Percentiles rank a stretch among this genome's conserved stretches.
Evolutionary conservation across 2,888 invertebrate genomes (phyloP).

Genomic region (Diaprepes abbreviatus): DNA sequence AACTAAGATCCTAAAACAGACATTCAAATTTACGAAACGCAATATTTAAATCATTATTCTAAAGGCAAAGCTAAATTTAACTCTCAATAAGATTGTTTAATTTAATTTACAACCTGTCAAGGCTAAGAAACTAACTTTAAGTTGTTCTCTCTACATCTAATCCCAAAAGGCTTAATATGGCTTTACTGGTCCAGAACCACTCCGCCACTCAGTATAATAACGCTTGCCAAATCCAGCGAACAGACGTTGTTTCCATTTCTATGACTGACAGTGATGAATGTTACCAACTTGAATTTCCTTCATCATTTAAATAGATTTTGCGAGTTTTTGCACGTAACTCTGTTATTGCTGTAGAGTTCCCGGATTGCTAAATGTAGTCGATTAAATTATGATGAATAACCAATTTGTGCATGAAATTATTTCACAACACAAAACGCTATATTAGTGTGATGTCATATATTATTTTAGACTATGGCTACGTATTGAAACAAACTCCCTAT

Average conservation of each 20-base stretch:
- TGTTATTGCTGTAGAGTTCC: not conserved
- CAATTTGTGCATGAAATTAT: too few species aligned
- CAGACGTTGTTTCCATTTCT: conserved; percentile 22
- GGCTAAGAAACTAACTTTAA: not conserved
- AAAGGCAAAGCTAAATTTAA: too few species aligned
- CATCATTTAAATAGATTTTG: conserved; percentile 9
- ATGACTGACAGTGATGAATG: conserved; percentile 16
- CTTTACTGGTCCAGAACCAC: conserved; percentile 4
- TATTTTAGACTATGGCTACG: too few species aligned
- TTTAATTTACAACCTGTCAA: not conserved
- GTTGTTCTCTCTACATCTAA: not conserved
- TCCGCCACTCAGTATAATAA: conserved; percentile 11
- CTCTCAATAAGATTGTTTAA: too few species aligned
- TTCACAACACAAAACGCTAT: too few species aligned
- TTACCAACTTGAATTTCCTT: conserved; percentile 9
- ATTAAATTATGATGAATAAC: too few species aligned
- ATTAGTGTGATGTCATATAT: too few species aligned
- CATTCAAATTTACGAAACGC: too few species aligned
- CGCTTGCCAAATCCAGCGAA: conserved; percentile 15
- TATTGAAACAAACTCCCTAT: too few species aligned
- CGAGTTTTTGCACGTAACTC: conserved; percentile 4
- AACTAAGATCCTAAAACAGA: too few species aligned
- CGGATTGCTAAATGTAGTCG: too few species aligned
- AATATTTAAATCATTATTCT: too few species aligned
- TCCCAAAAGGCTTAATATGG: conserved; percentile 2